Evolutionary conservation across 2,113 vertebrate species (phyloP).

Genomic region (Ranitomeya variabilis): DNA sequence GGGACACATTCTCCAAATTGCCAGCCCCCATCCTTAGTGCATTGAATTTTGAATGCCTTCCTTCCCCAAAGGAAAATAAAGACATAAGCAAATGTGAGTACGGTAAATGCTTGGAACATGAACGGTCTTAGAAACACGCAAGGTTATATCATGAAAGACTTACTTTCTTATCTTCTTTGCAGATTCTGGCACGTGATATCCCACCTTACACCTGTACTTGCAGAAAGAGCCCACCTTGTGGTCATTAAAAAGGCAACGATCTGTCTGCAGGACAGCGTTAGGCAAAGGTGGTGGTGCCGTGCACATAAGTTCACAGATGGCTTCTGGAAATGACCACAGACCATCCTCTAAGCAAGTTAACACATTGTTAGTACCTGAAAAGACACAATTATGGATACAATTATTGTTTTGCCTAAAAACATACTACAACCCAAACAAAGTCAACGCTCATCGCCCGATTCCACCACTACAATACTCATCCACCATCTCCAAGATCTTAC

Average conservation of each 20-base stretch:
- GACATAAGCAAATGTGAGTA: slow-evolving; percentile 24
- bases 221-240: slow-evolving; percentile 95
- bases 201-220: slow-evolving; percentile 97
- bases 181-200: slow-evolving; percentile 86
- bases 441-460: background rate
- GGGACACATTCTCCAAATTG: slow-evolving; percentile 86
- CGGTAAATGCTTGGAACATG: background rate
- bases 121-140: background rate
- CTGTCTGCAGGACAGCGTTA: slow-evolving; percentile 88
- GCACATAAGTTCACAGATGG: slow-evolving; percentile 94
- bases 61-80: slow-evolving; percentile 67
- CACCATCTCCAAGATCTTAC: too few species aligned
- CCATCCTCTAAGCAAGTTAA: slow-evolving; percentile 93
- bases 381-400: background rate
- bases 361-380: slow-evolving; percentile 87
- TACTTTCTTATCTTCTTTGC: slow-evolving; percentile 86
- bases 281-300: slow-evolving; percentile 83
- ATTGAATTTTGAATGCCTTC: slow-evolving; percentile 92
- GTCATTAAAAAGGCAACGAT: slow-evolving; percentile 84
- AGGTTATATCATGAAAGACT: background rate
- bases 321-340: slow-evolving; percentile 97
- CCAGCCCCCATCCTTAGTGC: slow-evolving; percentile 93
- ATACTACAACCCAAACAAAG: background rate
- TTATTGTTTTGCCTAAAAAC: background rate
- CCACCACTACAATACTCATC: too few species aligned